These are phyloP conservation scores for Disparrhopalites patrizii DNA, from an alignment of 2,888 invertebrate genomes.

Conservation along the genomic window DNA sequence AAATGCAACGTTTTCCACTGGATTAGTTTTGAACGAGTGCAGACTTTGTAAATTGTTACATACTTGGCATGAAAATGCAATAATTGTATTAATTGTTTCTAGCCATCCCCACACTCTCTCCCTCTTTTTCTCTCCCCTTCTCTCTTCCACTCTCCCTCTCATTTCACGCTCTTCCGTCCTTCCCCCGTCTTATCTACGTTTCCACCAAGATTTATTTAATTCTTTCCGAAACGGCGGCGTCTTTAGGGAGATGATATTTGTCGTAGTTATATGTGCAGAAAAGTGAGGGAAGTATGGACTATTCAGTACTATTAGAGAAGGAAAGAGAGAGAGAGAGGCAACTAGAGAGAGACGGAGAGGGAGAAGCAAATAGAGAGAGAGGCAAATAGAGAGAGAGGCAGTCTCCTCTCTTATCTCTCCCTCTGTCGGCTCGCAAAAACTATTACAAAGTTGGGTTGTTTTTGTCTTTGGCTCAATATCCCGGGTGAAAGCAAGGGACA, in stretches of 20 bases:
- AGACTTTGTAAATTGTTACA: not conserved
- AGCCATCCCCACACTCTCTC: not conserved
- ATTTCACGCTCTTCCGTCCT: not conserved
- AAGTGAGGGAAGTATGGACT: too few relatives aligned
- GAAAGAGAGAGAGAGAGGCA: not conserved
- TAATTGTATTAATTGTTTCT: not conserved
- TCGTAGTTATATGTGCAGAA: too few relatives aligned
- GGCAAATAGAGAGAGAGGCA: too few relatives aligned
- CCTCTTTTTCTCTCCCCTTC: not conserved
- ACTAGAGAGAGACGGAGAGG: not conserved
- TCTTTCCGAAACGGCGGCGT: too few relatives aligned
- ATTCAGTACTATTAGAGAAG: too few relatives aligned
- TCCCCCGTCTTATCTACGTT: not conserved
- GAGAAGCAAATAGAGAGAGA: not conserved
- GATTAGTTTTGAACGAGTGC: not conserved
- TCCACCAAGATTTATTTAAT: too few relatives aligned
- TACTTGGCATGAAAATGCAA: not conserved
- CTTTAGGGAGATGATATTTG: too few relatives aligned
- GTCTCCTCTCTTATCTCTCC: not conserved
- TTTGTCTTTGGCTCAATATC: too few relatives aligned
- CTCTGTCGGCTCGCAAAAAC: not conserved
- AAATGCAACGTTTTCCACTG: not conserved
- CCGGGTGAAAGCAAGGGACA: too few relatives aligned
- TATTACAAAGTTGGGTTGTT: too few relatives aligned
- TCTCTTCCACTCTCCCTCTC: not conserved